Base-by-base conservation (phyloP, 2,888 invertebrate genomes). In the Coleophora deauratella region DNA sequence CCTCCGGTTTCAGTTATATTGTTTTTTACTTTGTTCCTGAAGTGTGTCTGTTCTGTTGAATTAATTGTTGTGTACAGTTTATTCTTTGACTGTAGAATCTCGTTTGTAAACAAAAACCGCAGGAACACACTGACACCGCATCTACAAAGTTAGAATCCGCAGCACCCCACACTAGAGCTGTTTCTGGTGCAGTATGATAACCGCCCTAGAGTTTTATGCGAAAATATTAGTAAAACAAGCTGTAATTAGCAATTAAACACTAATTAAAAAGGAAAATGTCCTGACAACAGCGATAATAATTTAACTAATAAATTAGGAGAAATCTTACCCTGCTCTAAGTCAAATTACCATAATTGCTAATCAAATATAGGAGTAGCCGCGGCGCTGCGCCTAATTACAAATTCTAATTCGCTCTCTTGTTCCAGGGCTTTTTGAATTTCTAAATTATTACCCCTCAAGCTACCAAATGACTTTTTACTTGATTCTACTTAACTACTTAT, bases 321-420 rank as follows among this genome's bases (percentile, higher is more conserved):
- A 82, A 81, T 85, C 79, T 84, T 78, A 80, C 78, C 78, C 79
- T 74, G 76, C 76, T 80, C 77, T 76, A 73, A 84, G 80, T 75
- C 75, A 73, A 79, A 85, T 85, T 85, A 80, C 68, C 84, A 84
- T 85, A 85, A 85, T 85, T 81, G 81, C 75, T 85, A 84, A 85
- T 84, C 84, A 85, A 84, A 84, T 75, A 81, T 76, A 76, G 79
- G 77, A 73, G 74, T 75, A 75, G 75, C 71, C 67, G 72, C 71
- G 64, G 65, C 68, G 66, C 72, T 68, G 66, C 72, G 66, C 65
- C 79, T 84, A 84, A 84, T 85, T 85, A 84, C 74, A 80, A 82
- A 84, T 84, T 81, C 81, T 82, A 82, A 85, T 84, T 80, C 68
- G 67, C 77, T 76, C 77, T 75, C 84, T 82, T 84, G 82, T 84